These are phyloP conservation scores for Diadophis punctatus DNA, from an alignment of 2,113 vertebrate species.

Conservation along the genomic window DNA sequence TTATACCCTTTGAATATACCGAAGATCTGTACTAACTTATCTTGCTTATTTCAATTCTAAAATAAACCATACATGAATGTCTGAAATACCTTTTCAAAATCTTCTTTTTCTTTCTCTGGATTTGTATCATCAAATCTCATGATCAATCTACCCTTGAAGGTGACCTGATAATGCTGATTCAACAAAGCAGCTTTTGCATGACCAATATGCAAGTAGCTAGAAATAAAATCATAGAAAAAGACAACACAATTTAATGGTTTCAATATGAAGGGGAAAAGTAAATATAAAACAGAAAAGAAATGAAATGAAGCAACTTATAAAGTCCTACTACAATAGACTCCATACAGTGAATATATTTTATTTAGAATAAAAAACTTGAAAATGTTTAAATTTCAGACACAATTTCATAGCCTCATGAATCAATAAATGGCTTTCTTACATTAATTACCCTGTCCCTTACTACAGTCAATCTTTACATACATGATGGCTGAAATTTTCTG, in stretches of 20 bases:
- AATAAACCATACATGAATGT: slow-evolving; percentile 26
- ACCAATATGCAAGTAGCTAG: slow-evolving; percentile 94
- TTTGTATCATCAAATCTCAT: slow-evolving; percentile 99
- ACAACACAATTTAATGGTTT: not conserved
- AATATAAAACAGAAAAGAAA: not conserved
- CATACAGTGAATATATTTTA: not conserved
- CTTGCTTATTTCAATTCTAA: slow-evolving; percentile 4
- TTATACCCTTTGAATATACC: not conserved
- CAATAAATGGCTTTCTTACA: not conserved
- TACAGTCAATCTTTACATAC: not conserved
- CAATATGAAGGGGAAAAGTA: not conserved
- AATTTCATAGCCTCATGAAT: not conserved
- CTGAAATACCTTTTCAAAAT: slow-evolving; percentile 94
- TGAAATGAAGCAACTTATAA: not conserved
- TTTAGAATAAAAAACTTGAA: not conserved
- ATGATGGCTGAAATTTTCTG: not conserved
- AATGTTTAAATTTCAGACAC: not conserved
- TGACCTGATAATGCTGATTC: slow-evolving; percentile 98
- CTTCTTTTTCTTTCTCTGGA: slow-evolving; percentile 98
- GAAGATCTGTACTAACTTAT: not conserved
- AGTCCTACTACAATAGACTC: not conserved
- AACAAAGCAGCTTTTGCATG: slow-evolving; percentile 96
- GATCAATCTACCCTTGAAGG: slow-evolving; percentile 96
- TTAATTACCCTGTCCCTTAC: not conserved
- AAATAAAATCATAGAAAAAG: slow-evolving; percentile 48